Base-by-base conservation (phyloP, 2,888 invertebrate genomes). In the Pristionchus exspectatus region DNA sequence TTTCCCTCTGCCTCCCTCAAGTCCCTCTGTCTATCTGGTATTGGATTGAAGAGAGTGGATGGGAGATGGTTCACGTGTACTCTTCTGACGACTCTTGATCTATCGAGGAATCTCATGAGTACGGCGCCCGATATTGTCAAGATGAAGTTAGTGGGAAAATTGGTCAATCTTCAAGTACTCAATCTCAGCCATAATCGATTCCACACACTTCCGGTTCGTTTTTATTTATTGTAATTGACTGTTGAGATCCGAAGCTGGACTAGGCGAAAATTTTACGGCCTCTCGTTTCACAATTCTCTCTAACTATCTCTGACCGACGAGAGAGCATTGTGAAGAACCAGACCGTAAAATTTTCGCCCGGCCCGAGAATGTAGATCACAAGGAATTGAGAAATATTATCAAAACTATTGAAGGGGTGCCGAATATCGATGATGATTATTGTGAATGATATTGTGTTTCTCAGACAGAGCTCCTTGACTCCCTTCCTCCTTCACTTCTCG, bases 1-100 rank as follows among this genome's bases (percentile, higher is more conserved):
- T 66, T 66, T 44, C 50, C 87, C 30, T 69, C 87, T 1, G 56
- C 59, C 33, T 18, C 69, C 18, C 87, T 87, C 14, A 66, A 87
- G 24, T 16, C n/a, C 0, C 87, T 87, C 50, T 27, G 14, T 9
- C 38, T 87, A 0, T 44, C 69, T 14, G 69, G 69, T 4, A 87
- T 59, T 18, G 66, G 69, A 10, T n/a, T 66, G 44, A 59, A 69
- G 44, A 10, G 50, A n/a, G 69, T 87, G 21, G 87, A 87, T 44
- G 87, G 87, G 21, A 21, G 69, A 16, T 87, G 87, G 87, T 87
- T 87, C 87, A 33, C 66, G 1, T 87, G 87, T 30, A 69, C 63
- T 18, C 87, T 44, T 1, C 30, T 87, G 14, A 87, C 87, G 14
- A 18, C 66, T 27, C 87, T 87, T 27, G 87, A 87, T 69, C 87